Conservation (phyloP, 2,113 vertebrate species). For the Plecotus auritus region DNA sequence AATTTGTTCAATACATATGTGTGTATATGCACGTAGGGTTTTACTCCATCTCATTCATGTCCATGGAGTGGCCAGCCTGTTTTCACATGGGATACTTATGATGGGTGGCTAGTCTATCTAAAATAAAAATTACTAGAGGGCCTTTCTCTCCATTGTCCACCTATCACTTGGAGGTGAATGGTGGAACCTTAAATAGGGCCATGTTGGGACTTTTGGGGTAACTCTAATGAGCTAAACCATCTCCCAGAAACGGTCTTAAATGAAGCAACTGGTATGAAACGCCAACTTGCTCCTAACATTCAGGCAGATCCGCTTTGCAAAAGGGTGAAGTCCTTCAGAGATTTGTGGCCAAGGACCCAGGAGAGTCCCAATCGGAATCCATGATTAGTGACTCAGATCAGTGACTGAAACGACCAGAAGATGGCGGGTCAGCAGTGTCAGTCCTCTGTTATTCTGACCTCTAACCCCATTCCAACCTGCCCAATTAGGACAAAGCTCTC, state of each 20-base stretch:
- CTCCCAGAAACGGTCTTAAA: neutral
- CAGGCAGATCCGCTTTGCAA: neutral
- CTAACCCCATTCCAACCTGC: neutral
- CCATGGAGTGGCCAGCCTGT: neutral
- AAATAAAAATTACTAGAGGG: neutral
- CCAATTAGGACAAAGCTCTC: neutral
- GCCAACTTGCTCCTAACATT: neutral
- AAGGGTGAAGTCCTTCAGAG: neutral
- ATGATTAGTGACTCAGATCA: neutral
- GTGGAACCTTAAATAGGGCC: neutral
- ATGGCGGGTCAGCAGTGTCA: neutral
- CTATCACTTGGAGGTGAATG: neutral
- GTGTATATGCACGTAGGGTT: neutral
- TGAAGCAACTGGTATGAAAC: neutral
- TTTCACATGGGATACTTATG: neutral
- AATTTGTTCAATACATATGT: neutral
- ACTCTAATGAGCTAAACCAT: neutral
- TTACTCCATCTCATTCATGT: neutral
- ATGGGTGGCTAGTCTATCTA: neutral
- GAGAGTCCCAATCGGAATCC: neutral
- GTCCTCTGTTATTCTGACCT: neutral
- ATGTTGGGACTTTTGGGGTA: neutral
- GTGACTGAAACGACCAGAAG: neutral
- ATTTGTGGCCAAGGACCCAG: neutral
- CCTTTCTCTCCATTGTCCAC: neutral